These are phyloP conservation scores for Erynnis tages DNA, from an alignment of 2,888 invertebrate species.

Conservation along the genomic window DNA sequence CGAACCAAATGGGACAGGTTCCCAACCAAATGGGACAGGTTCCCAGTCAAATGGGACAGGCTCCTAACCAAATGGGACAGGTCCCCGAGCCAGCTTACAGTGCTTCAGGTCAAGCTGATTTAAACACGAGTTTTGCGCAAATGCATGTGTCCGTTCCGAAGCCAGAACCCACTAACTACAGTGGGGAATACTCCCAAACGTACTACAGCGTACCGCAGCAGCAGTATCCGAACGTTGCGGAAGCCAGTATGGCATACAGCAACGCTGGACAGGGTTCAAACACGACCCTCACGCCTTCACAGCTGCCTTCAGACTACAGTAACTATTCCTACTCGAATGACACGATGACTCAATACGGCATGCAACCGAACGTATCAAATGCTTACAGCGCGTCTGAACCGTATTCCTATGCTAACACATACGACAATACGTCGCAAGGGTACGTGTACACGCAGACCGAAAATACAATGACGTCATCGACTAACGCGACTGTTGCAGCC, in stretches of 20 bases:
- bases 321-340: conserved; percentile 57
- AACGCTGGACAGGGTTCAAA: conserved; percentile 52
- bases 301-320: conserved; percentile 50
- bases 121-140: conserved; percentile 59
- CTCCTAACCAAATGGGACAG: conserved; percentile 32
- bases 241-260: conserved; percentile 54
- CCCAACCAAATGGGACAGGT: too few species aligned
- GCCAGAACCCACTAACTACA: conserved; percentile 43
- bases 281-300: conserved; percentile 47
- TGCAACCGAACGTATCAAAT: conserved; percentile 35
- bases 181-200: conserved; percentile 60
- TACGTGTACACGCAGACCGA: conserved; percentile 57
- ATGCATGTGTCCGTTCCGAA: conserved; percentile 60
- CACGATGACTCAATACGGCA: conserved; percentile 34
- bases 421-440: conserved; percentile 49
- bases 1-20: too few species aligned
- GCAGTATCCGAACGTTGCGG: conserved; percentile 53
- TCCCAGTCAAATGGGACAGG: too few species aligned
- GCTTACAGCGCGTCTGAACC: conserved; percentile 43
- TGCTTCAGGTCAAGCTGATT: conserved; percentile 44
- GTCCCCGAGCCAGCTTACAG: conserved; percentile 49
- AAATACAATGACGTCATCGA: conserved; percentile 43
- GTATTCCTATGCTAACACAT: conserved; percentile 46
- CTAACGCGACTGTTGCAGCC: conserved; percentile 41
- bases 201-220: conserved; percentile 51